Percentiles rank a stretch among this genome's conserved stretches.
Evolutionary conservation across 2,888 invertebrate species (phyloP).

Genomic region (Drosophila mercatorum): DNA sequence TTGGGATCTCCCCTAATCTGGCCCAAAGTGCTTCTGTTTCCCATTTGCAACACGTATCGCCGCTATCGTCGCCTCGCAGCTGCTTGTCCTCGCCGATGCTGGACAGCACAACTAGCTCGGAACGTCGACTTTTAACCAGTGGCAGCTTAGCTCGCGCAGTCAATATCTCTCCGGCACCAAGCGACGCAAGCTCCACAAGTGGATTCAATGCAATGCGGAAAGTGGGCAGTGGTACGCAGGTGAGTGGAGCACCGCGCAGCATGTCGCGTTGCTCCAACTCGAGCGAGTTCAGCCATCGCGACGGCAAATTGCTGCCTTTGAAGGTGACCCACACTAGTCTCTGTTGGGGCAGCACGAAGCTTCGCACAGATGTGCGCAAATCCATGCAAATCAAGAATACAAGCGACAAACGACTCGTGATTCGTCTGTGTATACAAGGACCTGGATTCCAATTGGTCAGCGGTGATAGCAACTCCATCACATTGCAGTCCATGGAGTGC

Average conservation of each 20-base stretch:
- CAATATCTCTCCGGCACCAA: conserved; percentile 72
- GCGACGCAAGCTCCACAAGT: conserved; percentile 64
- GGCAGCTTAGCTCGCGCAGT: conserved; percentile 41
- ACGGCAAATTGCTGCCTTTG: conserved; percentile 85
- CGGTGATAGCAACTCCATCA: conserved; percentile 82
- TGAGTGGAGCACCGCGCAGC: conserved; percentile 62
- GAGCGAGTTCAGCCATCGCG: conserved; percentile 83
- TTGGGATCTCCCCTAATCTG: conserved; percentile 71
- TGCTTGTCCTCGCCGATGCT: conserved; percentile 72
- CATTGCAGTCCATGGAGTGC: conserved; percentile 87
- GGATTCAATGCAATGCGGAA: conserved; percentile 45
- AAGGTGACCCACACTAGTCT: conserved; percentile 86
- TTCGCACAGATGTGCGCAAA: conserved; percentile 86
- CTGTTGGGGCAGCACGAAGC: conserved; percentile 87
- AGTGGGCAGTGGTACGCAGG: conserved; percentile 18
- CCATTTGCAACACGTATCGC: conserved; percentile 55
- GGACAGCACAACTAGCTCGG: conserved; percentile 78
- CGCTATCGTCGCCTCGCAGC: conserved; percentile 76
- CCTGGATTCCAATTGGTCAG: conserved; percentile 85
- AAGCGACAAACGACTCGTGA: conserved; percentile 86
- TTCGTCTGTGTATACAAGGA: conserved; percentile 85
- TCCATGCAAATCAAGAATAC: conserved; percentile 86
- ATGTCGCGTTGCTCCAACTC: conserved; percentile 82
- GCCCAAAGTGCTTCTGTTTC: conserved; percentile 39
- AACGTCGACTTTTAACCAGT: conserved; percentile 57